Evolutionary conservation across 2,113 vertebrate species (phyloP), one percentile per base, ranked within the genome.

Genomic region (Varanus salvator): DNA sequence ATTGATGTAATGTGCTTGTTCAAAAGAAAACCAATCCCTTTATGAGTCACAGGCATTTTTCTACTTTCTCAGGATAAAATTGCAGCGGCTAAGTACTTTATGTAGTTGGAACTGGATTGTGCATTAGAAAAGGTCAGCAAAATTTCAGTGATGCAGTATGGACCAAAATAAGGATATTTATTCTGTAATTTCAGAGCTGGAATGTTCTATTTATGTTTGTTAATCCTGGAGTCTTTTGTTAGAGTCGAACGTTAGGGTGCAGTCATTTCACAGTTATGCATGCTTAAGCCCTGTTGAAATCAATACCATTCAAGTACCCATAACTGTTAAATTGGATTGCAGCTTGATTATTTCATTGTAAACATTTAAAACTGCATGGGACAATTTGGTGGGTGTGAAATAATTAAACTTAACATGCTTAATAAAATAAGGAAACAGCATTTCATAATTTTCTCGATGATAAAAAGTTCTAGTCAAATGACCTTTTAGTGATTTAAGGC

Each of bases 1-100:
- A 84, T 48, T 95, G 93, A 93, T 90, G 91, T 27, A 90, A 86
- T 44, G 29, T 94, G 74, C 90, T 95, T 95, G 72, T 94, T 93
- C 88, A 91, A 90, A 92, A 74, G 81, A 6, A 92, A 93, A 69
- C 80, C 89, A 71, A 87, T 92, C 91, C 50, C 91, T 89, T 91
- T 38, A 52, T 90, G 92, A 95, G 86, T 93, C 89, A 89, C 57
- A 78, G 89, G 27, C 66, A 90, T 72, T 34, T 85, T 95, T 52
- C 89, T 94, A 89, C 72, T 94, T 91, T 71, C 60, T 57, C 38
- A 38, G 23, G 64, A 60, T 84, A 91, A 87, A 72, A 60, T 88
- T 87, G 11, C 60, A 74, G 83, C 84, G 80, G 86, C 66, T 91
- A 83, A 92, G 93, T 7, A 8, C 25, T 1, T 90, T 91, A 71